Evolutionary conservation across 2,113 vertebrate species (phyloP), one percentile per base, ranked within the genome.

Genomic region (Synchiropus splendidus): DNA sequence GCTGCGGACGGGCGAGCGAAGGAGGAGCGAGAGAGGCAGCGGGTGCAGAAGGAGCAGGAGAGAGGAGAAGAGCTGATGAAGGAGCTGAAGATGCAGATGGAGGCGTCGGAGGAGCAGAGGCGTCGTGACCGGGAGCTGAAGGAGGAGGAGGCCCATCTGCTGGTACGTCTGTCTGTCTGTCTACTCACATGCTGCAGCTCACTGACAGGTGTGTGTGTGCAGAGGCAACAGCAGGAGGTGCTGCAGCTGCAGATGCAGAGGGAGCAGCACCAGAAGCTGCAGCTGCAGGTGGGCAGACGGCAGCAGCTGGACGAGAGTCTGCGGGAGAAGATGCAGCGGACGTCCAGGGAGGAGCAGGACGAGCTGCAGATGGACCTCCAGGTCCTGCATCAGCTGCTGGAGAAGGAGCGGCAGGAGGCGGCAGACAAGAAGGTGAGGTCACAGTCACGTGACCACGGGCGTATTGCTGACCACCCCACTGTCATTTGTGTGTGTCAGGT

Each of bases 351-450:
- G 52, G 77, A 82, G 54, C 75, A 84, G 61, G 71, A 77, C 0
- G 86, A 93, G 17, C 79, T 87, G 35, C 79, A 83, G 1, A 39
- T 84, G 40, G 88, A 94, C 44, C 75, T 83, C 78, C 83, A 64
- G 44, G 76, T 89, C 18, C 61, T 91, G 2, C 79, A 89, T 51
- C 54, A 65, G 12, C 40, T 77, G 41, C 68, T 84, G 32, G 17
- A 54, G 12, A 72, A 85, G 49, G 48, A 75, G 1, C 39, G 44
- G 1, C 51, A 77, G 14, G 79, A 78, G 8, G 85, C 68, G 10
- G 75, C 40, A 13, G 75, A 79, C 14, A 87, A 69, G 55, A 92
- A 83, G 79, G 92, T 94, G 81, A 82, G 74, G 9, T 5, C 18
- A 12, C 17, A 16, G 11, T 9, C 1, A 16, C 21, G 1, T 18